phyloP scores from a whole-genome alignment of 2,113 vertebrate species.

The Apaloderma vittatum region DNA sequence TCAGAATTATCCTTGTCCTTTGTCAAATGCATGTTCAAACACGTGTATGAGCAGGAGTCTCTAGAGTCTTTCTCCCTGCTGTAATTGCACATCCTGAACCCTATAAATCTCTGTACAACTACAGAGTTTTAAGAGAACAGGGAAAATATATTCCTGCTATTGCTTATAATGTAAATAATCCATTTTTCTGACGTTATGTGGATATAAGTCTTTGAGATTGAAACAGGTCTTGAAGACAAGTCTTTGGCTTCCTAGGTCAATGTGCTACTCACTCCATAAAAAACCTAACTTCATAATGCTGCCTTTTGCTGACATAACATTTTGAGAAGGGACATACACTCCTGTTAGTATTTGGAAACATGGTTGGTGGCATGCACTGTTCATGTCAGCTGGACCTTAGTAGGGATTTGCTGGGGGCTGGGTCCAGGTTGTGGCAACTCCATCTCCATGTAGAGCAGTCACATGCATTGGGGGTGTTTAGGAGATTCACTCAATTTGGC shows the following conservation, averaged over 20 bases:
- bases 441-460: not conserved
- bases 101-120: not conserved
- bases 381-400: not conserved
- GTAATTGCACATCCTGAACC: not conserved
- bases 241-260: not conserved
- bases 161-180: not conserved
- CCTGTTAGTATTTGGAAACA: not conserved
- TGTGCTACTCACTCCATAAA: not conserved
- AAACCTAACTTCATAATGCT: not conserved
- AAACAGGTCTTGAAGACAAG: not conserved
- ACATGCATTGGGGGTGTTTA: not conserved
- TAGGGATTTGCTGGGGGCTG: not conserved
- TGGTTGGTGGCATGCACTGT: too few relatives aligned
- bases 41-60: not conserved
- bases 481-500: not conserved
- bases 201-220: not conserved
- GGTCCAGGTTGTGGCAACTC: not conserved
- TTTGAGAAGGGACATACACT: not conserved
- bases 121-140: not conserved
- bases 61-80: not conserved
- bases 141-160: not conserved
- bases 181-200: not conserved
- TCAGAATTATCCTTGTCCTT: not conserved
- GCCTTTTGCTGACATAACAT: not conserved
- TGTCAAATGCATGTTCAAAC: not conserved